A percentile compares a stretch with the other conserved stretches of the same genome.
Evolutionary conservation across 2,113 vertebrate species (phyloP).

Genomic region (Stegostoma tigrinum): DNA sequence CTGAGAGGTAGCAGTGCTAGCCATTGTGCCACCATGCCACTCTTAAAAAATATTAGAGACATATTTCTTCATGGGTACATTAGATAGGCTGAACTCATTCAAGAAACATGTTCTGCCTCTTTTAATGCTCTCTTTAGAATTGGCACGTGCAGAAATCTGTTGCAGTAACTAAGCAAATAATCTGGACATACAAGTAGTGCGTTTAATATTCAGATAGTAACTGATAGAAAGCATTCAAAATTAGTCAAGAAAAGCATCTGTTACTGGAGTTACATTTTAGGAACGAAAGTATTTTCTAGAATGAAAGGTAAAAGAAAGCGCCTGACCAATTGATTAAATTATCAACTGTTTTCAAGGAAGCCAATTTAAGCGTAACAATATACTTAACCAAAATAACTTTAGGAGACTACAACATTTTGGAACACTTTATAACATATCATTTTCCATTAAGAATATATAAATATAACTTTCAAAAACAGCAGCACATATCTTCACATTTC

Average conservation of each 20-base stretch:
- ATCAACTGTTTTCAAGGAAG: no score
- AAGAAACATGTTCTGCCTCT: neutral
- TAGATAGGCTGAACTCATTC: neutral
- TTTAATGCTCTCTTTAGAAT: constrained; percentile 13
- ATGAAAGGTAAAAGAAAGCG: neutral
- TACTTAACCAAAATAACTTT: neutral
- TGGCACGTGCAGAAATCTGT: constrained; percentile 41
- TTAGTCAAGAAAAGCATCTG: neutral
- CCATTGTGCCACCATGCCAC: no score
- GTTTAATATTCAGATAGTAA: neutral
- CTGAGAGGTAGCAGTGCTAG: no score
- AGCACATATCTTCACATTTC: neutral
- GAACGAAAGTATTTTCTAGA: neutral
- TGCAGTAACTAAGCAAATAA: constrained; percentile 42
- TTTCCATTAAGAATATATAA: neutral
- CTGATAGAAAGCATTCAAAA: constrained; percentile 3
- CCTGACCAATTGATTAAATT: neutral
- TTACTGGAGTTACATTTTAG: constrained; percentile 3
- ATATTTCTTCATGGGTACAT: neutral
- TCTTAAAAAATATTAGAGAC: no score
- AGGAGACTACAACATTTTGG: neutral
- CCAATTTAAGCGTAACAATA: neutral
- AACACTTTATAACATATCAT: neutral
- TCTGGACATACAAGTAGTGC: constrained; percentile 39
- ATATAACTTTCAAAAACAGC: no score